Conservation (phyloP, 2,113 vertebrate species). For the Hemibagrus wyckioides region DNA sequence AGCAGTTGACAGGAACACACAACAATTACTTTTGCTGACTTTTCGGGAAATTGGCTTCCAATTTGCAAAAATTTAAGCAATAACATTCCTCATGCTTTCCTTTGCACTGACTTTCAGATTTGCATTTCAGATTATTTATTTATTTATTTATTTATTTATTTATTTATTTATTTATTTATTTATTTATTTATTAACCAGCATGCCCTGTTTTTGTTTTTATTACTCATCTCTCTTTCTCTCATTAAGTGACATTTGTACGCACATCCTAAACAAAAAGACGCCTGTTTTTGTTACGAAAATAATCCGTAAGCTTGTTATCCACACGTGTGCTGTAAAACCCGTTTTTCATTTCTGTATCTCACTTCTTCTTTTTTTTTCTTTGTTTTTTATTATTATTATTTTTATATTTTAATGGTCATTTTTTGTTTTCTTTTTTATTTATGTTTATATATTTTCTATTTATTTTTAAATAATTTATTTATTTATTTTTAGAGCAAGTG, state of each 20-base stretch:
- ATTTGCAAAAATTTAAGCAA: not conserved
- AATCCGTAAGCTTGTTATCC: not conserved
- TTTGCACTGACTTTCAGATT: not conserved
- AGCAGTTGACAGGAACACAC: not conserved
- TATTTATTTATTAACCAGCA: not conserved
- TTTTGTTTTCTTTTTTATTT: not conserved
- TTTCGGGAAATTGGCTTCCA: not conserved
- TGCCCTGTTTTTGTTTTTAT: not conserved
- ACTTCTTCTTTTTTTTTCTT: no score
- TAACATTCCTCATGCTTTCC: not conserved
- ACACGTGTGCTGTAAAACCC: not conserved
- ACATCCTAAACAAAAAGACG: not conserved
- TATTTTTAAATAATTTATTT: not conserved
- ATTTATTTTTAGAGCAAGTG: no score
- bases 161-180: not conserved
- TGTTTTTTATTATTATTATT: not conserved
- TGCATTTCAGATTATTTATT: not conserved
- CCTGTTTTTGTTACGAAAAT: constrained; percentile 26
- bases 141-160: not conserved
- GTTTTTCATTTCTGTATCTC: not conserved
- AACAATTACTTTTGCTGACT: not conserved
- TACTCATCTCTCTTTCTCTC: not conserved
- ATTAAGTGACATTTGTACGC: constrained; percentile 18
- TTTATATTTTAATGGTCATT: not conserved
- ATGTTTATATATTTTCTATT: not conserved